Evolutionary conservation across 64 coral and sea anemone species (phyloP).

Genomic region (Trachythela sp.): DNA sequence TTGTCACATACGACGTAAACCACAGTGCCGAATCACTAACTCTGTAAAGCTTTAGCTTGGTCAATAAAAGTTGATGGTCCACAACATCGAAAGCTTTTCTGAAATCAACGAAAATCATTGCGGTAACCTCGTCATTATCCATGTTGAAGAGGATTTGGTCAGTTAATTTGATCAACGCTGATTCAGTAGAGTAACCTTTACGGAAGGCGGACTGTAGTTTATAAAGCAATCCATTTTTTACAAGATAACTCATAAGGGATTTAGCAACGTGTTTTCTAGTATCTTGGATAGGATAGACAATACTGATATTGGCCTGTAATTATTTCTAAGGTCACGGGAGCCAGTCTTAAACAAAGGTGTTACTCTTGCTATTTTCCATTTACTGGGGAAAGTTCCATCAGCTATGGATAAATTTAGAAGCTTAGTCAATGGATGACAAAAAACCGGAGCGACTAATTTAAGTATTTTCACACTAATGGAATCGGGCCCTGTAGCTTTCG

Average conservation of each 20-base stretch:
- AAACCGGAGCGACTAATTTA: not conserved
- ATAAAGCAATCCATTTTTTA: constrained; percentile 29
- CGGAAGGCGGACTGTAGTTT: not conserved
- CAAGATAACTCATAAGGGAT: constrained; percentile 26
- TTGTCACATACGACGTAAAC: not conserved
- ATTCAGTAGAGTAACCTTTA: constrained; percentile 28
- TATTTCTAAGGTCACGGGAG: not conserved
- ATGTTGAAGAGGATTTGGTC: constrained; percentile 20
- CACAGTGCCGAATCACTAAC: not conserved
- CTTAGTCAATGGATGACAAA: constrained; percentile 16
- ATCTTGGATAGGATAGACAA: constrained; percentile 27
- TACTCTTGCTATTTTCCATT: not conserved
- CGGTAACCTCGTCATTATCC: constrained; percentile 40
- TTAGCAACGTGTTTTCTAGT: constrained; percentile 25
- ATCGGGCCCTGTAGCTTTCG: constrained; percentile 39
- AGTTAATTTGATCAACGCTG: constrained; percentile 22
- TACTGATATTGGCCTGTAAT: constrained; percentile 25
- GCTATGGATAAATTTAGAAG: not conserved
- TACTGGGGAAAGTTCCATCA: not conserved
- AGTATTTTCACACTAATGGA: constrained; percentile 37
- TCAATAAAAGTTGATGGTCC: not conserved
- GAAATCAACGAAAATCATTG: not conserved
- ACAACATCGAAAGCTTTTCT: not conserved
- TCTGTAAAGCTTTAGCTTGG: not conserved
- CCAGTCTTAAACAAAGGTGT: constrained; percentile 22